These are phyloP conservation scores for Centropristis striata DNA, from an alignment of 2,113 vertebrate species.

Conservation along the genomic window DNA sequence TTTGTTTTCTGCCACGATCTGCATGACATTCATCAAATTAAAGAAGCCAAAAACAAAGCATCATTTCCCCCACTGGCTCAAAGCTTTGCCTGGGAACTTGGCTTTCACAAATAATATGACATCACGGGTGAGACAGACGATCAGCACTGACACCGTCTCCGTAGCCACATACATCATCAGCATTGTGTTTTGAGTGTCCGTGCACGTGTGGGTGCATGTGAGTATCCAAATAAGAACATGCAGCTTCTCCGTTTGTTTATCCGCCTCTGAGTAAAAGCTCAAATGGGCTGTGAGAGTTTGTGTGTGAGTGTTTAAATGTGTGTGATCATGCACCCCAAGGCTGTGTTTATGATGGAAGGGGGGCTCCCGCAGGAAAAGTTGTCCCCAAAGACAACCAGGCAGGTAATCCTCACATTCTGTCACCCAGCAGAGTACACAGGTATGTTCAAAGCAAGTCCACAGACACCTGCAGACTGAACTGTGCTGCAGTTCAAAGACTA, in stretches of 20 bases:
- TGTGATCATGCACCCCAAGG: constrained; percentile 42
- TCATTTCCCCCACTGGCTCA: constrained; percentile 30
- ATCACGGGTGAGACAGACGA: constrained; percentile 39
- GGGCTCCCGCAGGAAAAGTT: constrained; percentile 23
- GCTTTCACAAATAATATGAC: constrained; percentile 48
- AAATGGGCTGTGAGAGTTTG: constrained; percentile 48
- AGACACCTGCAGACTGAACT: constrained; percentile 4
- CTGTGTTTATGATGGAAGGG: constrained; percentile 12
- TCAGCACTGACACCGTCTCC: constrained; percentile 25
- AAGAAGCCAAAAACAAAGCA: constrained; percentile 18
- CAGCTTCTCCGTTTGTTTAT: constrained; percentile 32
- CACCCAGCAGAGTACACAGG: background rate
- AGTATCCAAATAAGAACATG: background rate
- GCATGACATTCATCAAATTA: constrained; percentile 36
- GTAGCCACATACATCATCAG: constrained; percentile 22
- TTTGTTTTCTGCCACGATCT: background rate
- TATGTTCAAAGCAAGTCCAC: background rate
- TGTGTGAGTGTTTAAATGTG: constrained; percentile 25
- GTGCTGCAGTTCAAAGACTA: constrained; percentile 17
- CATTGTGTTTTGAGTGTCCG: background rate
- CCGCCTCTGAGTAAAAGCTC: constrained; percentile 28
- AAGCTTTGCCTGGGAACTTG: constrained; percentile 1
- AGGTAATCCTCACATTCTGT: constrained; percentile 24
- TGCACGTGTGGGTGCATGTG: constrained; percentile 9
- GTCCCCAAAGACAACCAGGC: constrained; percentile 33